phyloP scores from a whole-genome alignment of 2,113 vertebrate genomes.

The Ceyx cyanopectus region DNA sequence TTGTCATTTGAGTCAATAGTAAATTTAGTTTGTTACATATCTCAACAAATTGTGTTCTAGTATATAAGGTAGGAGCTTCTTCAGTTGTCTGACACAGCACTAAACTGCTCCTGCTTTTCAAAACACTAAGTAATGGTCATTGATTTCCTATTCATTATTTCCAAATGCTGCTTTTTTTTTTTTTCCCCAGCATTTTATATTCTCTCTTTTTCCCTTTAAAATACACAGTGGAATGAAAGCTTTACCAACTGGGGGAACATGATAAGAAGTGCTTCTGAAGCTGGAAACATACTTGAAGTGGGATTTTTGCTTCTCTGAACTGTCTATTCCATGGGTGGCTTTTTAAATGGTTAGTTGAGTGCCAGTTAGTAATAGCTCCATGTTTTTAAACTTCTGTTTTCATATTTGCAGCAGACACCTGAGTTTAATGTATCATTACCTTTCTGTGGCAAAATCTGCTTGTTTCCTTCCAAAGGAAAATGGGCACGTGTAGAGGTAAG shows the following conservation, averaged over 20 bases:
- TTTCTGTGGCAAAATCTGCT: constrained; percentile 91
- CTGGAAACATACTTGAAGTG: neutral
- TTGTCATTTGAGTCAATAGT: neutral
- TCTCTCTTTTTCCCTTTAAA: neutral
- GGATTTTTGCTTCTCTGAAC: neutral
- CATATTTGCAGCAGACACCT: constrained; percentile 76
- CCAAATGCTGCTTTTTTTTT: neutral
- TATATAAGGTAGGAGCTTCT: neutral
- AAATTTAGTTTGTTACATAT: neutral
- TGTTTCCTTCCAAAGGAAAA: constrained; percentile 87
- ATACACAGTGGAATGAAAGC: neutral
- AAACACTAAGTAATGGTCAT: neutral
- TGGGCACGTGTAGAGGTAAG: constrained; percentile 93
- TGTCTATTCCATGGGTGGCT: neutral
- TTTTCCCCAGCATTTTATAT: neutral
- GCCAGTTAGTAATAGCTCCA: neutral
- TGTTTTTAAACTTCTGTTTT: constrained; percentile 25
- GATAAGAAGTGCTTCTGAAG: neutral
- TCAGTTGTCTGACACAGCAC: neutral
- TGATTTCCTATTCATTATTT: neutral
- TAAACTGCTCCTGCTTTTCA: neutral
- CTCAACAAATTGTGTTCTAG: neutral
- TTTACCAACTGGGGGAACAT: rapidly evolving
- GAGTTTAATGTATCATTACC: constrained; percentile 85
- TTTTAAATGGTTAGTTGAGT: neutral